Base-by-base conservation (phyloP, 1,140 invertebrate species). In the Drosophila biarmipes region DNA sequence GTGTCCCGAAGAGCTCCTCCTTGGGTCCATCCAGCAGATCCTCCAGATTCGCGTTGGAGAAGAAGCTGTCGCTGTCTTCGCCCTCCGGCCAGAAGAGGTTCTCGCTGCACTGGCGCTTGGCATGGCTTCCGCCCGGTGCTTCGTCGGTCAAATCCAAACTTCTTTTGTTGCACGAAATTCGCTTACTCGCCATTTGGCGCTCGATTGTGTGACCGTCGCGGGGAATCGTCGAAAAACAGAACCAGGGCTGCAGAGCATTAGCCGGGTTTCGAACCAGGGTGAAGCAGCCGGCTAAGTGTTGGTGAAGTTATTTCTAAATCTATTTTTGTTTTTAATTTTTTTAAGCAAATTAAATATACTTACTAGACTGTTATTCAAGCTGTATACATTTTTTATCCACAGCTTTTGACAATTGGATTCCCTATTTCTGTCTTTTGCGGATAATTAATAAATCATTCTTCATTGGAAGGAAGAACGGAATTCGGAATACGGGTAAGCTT, bases 1-100 rank as follows among this genome's bases (percentile, higher is more conserved):
- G 72, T 2, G 72, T 75, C 10, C 72, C 72, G 10, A 75, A 75
- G 14, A 75, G 72, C n/a, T 56, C 52, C n/a, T 38, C 52, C 21
- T 51, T 57, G 4, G 53, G 52, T 4, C 72, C 84, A 17, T 45
- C 71, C 21, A 86, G 53, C 10, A 86, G 43, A 35, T 79, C 73
- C 12, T 90, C 87, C 27, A 91, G 45, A 38, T 80, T 89, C 0
- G 71, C 72, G 53, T 75, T 64, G 7, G 84, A 84, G 38, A 91
- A 90, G 17, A 91, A 79, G 34, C 84, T 91, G 1, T 73, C 80
- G 15, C 86, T 73, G 14, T 90, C 90, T 0, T 78, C 59, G 40
- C 59, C 81, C 17, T 91, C 90, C 10, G 90, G 74, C 90, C 84
- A 90, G 24, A 81, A 59, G 0, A 73, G 51, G 35, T 55, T 78